These are phyloP conservation scores for Tanaodytes sp. DNA, from an alignment of 2,888 invertebrate species.

Conservation along the genomic window DNA sequence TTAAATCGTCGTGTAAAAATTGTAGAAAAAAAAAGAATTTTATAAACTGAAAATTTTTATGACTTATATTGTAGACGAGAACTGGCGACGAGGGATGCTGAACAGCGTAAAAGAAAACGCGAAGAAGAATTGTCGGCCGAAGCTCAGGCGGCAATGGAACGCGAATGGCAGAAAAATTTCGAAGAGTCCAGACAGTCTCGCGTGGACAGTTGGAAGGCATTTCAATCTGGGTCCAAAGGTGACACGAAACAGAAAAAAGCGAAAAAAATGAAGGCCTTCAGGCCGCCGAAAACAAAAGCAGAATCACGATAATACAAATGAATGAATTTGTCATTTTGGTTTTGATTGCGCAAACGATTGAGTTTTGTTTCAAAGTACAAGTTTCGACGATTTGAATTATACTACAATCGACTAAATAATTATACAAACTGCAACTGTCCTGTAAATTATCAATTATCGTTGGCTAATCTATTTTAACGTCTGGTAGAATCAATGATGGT, in stretches of 20 bases:
- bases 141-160: slow-evolving; percentile 89
- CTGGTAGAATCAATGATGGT: neutral
- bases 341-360: too few relatives aligned
- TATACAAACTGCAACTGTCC: neutral
- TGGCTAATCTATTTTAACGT: neutral
- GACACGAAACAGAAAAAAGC: slow-evolving; percentile 83
- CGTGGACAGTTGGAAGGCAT: slow-evolving; percentile 94
- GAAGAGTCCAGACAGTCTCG: slow-evolving; percentile 95
- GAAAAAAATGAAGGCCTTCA: slow-evolving; percentile 87
- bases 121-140: slow-evolving; percentile 95
- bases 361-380: neutral
- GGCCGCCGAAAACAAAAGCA: slow-evolving; percentile 94
- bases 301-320: slow-evolving; percentile 84
- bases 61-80: slow-evolving; percentile 77
- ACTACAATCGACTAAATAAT: slow-evolving; percentile 5
- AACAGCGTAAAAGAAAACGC: slow-evolving; percentile 93
- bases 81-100: slow-evolving; percentile 90
- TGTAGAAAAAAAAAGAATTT: too few relatives aligned
- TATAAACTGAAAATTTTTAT: too few relatives aligned
- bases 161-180: slow-evolving; percentile 99
- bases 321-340: too few relatives aligned
- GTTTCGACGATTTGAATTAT: neutral
- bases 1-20: slow-evolving; percentile 3
- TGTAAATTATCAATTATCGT: slow-evolving; percentile 19
- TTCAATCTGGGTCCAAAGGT: slow-evolving; percentile 79